phyloP scores from a whole-genome alignment of 2,797 vertebrate species.

The Bradypodion pumilum region DNA sequence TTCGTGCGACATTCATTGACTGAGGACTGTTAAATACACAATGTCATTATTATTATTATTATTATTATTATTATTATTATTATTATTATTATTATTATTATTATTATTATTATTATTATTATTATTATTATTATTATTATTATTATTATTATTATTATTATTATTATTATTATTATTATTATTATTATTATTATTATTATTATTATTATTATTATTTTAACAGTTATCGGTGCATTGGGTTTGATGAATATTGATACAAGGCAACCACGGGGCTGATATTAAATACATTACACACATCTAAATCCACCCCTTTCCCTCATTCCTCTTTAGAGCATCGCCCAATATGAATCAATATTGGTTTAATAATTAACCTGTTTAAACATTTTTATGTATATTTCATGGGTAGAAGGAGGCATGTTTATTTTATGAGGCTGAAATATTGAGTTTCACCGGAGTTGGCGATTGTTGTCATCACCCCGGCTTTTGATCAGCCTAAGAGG shows the following conservation, averaged over 20 bases:
- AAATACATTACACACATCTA: slow-evolving; percentile 80
- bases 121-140: slow-evolving; percentile 63
- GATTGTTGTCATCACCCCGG: slow-evolving; percentile 67
- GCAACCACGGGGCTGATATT: slow-evolving; percentile 72
- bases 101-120: too few species aligned
- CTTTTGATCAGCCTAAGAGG: slow-evolving; percentile 24
- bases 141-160: slow-evolving; percentile 66
- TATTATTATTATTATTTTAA: too few species aligned
- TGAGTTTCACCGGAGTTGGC: slow-evolving; percentile 69
- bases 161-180: slow-evolving; percentile 69
- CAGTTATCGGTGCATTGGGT: slow-evolving; percentile 78
- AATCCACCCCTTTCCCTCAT: slow-evolving; percentile 58
- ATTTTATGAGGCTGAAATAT: slow-evolving; percentile 84
- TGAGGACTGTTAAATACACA: slow-evolving; percentile 71
- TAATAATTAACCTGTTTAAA: slow-evolving; percentile 85
- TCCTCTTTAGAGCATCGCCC: slow-evolving; percentile 76
- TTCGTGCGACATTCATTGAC: slow-evolving; percentile 29
- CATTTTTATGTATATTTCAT: slow-evolving; percentile 84
- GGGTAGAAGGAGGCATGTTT: slow-evolving; percentile 76
- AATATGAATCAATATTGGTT: slow-evolving; percentile 83
- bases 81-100: too few species aligned
- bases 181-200: slow-evolving; percentile 72
- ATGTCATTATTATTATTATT: slow-evolving; percentile 69
- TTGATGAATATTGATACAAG: slow-evolving; percentile 80
- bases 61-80: too few species aligned